Evolutionary conservation across 2,113 vertebrate species (phyloP).

Genomic region (Dicentrarchus labrax): DNA sequence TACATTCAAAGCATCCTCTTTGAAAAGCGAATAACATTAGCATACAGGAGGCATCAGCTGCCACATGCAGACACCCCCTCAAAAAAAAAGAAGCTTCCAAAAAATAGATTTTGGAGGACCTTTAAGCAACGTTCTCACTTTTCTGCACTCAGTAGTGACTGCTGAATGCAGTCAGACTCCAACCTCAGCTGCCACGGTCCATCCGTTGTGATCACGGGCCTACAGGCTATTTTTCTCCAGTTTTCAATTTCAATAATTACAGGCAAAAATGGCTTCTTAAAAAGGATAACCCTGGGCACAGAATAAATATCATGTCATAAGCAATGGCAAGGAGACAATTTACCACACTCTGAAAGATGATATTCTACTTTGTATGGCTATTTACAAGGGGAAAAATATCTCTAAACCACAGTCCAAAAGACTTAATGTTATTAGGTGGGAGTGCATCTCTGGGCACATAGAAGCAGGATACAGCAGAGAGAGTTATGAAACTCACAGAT

Average conservation of each 20-base stretch:
- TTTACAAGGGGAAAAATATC: not conserved
- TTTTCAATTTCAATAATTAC: constrained; percentile 58
- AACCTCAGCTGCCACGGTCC: constrained; percentile 17
- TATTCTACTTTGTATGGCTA: not conserved
- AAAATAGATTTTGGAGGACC: not conserved
- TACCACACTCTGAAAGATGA: constrained; percentile 9
- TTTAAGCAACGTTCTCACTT: constrained; percentile 36
- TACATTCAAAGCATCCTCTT: not conserved
- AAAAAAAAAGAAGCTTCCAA: not conserved
- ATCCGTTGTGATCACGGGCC: constrained; percentile 1
- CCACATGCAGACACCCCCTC: not conserved
- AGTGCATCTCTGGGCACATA: not conserved
- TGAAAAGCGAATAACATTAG: not conserved
- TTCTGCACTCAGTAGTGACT: constrained; percentile 14
- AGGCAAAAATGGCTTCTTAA: constrained; percentile 9
- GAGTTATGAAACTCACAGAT: not conserved
- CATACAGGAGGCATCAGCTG: constrained; percentile 9
- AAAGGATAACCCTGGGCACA: constrained; percentile 11
- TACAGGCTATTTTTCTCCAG: constrained; percentile 5
- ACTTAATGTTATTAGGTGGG: not conserved
- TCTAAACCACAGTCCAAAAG: not conserved
- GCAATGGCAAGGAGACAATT: constrained; percentile 30
- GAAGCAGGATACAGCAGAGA: not conserved
- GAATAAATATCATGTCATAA: not conserved
- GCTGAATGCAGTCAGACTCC: constrained; percentile 21